Conservation (phyloP, 2,797 vertebrate genomes). For the Ibycter americanus region DNA sequence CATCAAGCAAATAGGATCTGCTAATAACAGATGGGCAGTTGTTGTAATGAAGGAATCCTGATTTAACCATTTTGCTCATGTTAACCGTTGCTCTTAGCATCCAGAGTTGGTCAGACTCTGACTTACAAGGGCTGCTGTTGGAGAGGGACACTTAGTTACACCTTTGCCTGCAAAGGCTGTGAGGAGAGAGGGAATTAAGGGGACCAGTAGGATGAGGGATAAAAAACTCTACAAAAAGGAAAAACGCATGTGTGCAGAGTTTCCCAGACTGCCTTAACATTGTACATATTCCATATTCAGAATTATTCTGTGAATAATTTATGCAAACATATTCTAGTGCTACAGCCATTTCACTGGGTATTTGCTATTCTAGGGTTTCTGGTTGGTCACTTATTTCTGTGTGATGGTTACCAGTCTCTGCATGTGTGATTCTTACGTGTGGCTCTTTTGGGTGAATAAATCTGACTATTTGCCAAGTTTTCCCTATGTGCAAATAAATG, state of each 20-base stretch:
- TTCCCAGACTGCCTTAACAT: not conserved
- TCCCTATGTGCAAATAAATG: not conserved
- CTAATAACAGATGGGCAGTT: not conserved
- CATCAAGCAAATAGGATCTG: not conserved
- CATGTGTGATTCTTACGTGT: not conserved
- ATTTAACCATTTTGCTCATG: not conserved
- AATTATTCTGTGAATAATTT: conserved; percentile 39
- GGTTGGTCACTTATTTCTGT: not conserved
- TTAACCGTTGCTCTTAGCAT: not conserved
- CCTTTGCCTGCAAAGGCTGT: not conserved
- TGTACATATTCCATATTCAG: not conserved
- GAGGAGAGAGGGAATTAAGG: not conserved
- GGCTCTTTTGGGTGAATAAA: not conserved
- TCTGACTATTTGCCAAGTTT: not conserved
- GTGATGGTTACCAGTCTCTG: not conserved
- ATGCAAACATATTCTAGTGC: not conserved
- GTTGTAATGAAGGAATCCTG: not conserved
- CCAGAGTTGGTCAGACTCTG: not conserved
- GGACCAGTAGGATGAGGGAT: not conserved
- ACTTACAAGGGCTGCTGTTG: not conserved
- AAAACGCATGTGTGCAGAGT: not conserved
- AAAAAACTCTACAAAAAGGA: not conserved
- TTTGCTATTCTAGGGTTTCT: not conserved
- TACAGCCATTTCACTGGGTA: not conserved
- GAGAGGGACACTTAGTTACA: not conserved